Percentiles rank a stretch among this genome's conserved stretches.
Conservation (phyloP, 2,888 invertebrate genomes). For the Lasiommata megera region DNA sequence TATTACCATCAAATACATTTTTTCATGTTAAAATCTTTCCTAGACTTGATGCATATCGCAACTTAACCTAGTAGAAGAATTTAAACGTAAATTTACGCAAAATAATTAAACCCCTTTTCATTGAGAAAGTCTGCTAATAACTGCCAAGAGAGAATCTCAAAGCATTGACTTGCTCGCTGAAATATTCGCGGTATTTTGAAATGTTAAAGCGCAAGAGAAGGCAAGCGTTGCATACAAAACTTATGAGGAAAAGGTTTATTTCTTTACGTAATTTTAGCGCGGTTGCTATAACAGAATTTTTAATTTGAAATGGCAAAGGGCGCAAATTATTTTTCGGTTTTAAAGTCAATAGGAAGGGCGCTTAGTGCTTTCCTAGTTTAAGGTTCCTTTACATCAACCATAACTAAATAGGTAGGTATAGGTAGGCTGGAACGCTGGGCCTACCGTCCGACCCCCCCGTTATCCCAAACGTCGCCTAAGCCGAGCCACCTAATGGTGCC, state of each 20-base stretch:
- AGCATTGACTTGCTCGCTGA: neutral
- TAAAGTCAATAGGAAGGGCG: neutral
- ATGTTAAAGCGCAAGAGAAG: constrained; percentile 1
- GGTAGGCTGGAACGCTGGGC: too few relatives aligned
- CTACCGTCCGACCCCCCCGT: too few relatives aligned
- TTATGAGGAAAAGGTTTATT: neutral
- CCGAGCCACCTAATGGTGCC: too few relatives aligned
- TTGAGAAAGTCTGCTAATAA: neutral
- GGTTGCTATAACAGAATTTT: neutral
- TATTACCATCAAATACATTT: too few relatives aligned
- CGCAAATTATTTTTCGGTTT: neutral
- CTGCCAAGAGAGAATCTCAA: neutral
- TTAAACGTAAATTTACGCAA: too few relatives aligned
- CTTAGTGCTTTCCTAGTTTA: neutral
- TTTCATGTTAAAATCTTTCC: too few relatives aligned
- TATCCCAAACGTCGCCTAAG: too few relatives aligned
- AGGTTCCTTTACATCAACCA: neutral
- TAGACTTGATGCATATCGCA: too few relatives aligned
- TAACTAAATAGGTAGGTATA: too few relatives aligned
- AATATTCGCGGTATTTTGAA: constrained; percentile 4
- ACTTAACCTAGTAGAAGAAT: too few relatives aligned
- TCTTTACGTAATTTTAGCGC: neutral
- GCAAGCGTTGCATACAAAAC: neutral
- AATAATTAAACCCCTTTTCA: neutral
- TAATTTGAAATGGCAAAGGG: neutral